phyloP scores from a whole-genome alignment of 2,797 vertebrate species.

The Monodelphis domestica region DNA sequence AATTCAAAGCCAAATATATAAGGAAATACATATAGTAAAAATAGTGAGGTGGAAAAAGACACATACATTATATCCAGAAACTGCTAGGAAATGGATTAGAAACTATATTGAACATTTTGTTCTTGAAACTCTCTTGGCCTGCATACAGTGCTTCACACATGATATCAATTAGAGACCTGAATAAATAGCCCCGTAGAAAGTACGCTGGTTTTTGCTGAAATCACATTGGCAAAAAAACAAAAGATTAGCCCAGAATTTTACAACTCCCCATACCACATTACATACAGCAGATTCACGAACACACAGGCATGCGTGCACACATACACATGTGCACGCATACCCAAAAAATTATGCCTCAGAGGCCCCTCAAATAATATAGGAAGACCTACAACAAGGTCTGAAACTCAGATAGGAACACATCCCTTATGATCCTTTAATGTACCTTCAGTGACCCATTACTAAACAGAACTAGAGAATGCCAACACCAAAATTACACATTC shows the following conservation, averaged over 20 bases:
- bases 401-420: background rate
- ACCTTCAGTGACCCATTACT: slow-evolving; percentile 52
- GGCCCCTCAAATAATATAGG: slow-evolving; percentile 39
- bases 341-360: slow-evolving; percentile 22
- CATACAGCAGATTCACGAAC: slow-evolving; percentile 52
- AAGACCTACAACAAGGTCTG: slow-evolving; percentile 3
- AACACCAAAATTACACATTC: slow-evolving; percentile 46
- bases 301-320: slow-evolving; percentile 17
- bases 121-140: slow-evolving; percentile 66
- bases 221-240: slow-evolving; percentile 21
- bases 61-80: slow-evolving; percentile 69
- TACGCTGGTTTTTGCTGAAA: slow-evolving; percentile 55
- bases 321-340: background rate
- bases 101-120: slow-evolving; percentile 57
- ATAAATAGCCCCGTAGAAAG: slow-evolving; percentile 57
- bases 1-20: slow-evolving; percentile 30
- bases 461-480: slow-evolving; percentile 43
- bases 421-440: slow-evolving; percentile 46
- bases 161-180: slow-evolving; percentile 68
- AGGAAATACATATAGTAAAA: slow-evolving; percentile 34
- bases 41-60: slow-evolving; percentile 21
- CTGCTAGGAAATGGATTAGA: slow-evolving; percentile 47
- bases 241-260: slow-evolving; percentile 66
- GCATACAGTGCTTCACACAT: slow-evolving; percentile 55
- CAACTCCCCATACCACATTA: slow-evolving; percentile 48